Evolutionary conservation across 2,888 invertebrate genomes (phyloP), one percentile per base, ranked within the genome.

Genomic region (Cryptus armator): DNA sequence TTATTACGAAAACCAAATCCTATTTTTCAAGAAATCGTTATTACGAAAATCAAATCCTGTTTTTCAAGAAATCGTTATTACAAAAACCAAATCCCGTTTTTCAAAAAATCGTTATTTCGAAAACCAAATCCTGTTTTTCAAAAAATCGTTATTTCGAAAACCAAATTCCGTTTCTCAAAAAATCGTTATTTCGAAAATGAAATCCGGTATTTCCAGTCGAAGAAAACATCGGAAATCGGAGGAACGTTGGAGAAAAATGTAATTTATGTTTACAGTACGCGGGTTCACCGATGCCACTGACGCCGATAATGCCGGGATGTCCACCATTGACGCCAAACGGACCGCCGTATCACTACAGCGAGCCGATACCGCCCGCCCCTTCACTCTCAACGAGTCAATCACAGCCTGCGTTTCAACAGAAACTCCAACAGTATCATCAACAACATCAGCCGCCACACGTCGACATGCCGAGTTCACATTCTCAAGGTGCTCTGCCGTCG

Each of bases 331-430:
- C 93, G 56, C 93, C 93, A 56, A 93, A 93, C 83, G 93, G 89
- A 94, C 96, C 94, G 93, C 95, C 92, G 93, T 95, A 93, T 94
- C 95, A 92, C 92, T 95, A 94, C 94, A 95, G 87, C 94, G 96
- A 94, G 94, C 95, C 93, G 24, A 93, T 91, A 94, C 96, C 94
- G 91, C 95, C 90, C 92, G 94, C 94, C 88, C 94, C 88, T 76
- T 93, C 90, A 88, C 89, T 93, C 56, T 92, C 93, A 19, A 91
- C 91, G 32, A 93, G 93, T 77, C 93, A 93, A 81, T 93, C 93
- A 29, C 93, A 93, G 71, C 92, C 93, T 14, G 93, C 92, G 43
- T 93, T 93, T 87, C 93, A 93, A 79, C 93, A 92, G 78, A 93
- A 93, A 83, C 88, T 92, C 64, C 90, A 90, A 84, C 91, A 91